Evolutionary conservation across 2,797 vertebrate species (phyloP), one percentile per base, ranked within the genome.

Genomic region (Sebastes kiyomatsui): DNA sequence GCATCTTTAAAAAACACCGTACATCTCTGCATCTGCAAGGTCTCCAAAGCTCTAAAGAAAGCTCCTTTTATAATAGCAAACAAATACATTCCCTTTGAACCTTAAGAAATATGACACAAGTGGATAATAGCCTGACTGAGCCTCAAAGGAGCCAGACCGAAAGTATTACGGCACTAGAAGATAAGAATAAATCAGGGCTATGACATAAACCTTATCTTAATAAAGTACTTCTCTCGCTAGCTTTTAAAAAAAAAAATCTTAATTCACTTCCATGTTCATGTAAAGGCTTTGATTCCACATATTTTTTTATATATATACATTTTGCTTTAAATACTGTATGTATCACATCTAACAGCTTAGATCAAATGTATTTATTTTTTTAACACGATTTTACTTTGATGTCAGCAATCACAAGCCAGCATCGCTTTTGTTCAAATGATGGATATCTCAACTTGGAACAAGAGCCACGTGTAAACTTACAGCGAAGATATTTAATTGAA

Each of bases 401-500:
- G 32, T 73, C 42, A 77, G 67, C 55, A 58, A 73, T 74, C 74
- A 23, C 62, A 27, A 69, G 13, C 18, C 16, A 60, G 69, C 79
- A 78, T 72, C 67, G 46, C 68, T 88, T 79, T 79, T 67, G 42
- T 61, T 80, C 52, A 52, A 75, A 77, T 35, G 38, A 79, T 73
- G 18, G 54, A 71, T 75, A 88, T 91, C 87, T 88, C 67, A 65
- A 46, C 67, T 52, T 38, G 54, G 66, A 88, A 87, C 82, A 91
- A 77, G 75, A 71, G 72, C 54, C 69, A 65, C 64, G 56, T 81
- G 82, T 90, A 82, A 87, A 89, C 54, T 64, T 89, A 85, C 71
- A 79, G 87, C 35, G 16, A 11, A 67, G 59, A 86, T 88, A 84
- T 92, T 87, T 87, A 87, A 90, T 88, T 90, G 65, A 91, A 90